Evolutionary conservation across 2,888 invertebrate genomes (phyloP), one percentile per base, ranked within the genome.

Genomic region (Ceriagrion tenellum): DNA sequence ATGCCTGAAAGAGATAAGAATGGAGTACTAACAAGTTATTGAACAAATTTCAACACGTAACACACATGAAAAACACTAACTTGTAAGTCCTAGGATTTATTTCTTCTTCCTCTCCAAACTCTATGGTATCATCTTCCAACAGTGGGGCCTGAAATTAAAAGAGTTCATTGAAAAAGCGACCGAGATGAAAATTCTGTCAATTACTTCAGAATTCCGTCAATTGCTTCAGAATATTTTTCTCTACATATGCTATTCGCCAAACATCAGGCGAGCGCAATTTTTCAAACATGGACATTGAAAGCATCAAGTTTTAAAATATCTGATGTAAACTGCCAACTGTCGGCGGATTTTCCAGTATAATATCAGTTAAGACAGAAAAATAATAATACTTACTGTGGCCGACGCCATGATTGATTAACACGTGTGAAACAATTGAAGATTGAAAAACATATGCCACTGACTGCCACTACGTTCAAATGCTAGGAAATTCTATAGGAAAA

Each of bases 101-200:
- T 95, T 98, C 98, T 96, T 98, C 98, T 97, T 99, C 99, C 96
- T 99, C 99, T 0, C 99, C 99, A 96, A 99, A 99, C 90, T 98
- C 98, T 96, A 99, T 97, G 56, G 98, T 98, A 97, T 99, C 99
- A 96, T 99, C 98, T 96, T 99, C 97, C 96, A 99, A 97, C 96
- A 97, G 96, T 96, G 99, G 98, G 97, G 98, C 98, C 99, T 99
- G 97, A 95, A 97, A 97, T 81, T 18, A 18, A 2, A 13, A 12
- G 16, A 35, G 23, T 47, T 47, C 2, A 47, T 47, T 47, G 35
- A 81, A 35, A 81, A 30, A 81, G 26, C 81, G 30, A 35, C 81
- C 8, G n/a, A 81, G 13, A 6, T 16, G 10, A 81, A 16, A 2
- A 81, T 13, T 16, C n/a, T 16, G 26, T 26, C 69, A 23, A 81